Base-by-base conservation (phyloP, 2,888 invertebrate genomes). In the Xestoiulus laeticollis region DNA sequence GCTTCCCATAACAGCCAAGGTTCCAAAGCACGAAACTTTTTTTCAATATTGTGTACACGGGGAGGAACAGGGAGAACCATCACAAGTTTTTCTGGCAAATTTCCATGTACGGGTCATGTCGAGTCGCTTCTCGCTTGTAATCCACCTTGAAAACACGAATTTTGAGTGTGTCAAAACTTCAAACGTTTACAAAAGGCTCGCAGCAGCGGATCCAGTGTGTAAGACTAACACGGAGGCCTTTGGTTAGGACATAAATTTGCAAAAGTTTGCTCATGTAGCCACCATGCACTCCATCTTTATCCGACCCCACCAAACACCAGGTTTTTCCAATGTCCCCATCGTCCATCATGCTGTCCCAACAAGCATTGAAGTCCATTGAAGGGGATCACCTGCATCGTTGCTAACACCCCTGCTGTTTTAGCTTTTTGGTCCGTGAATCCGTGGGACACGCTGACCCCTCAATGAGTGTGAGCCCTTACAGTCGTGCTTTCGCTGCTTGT, bases 351-450 rank as follows among this genome's bases (percentile, higher is more conserved):
- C 86, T 86, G 86, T 86, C 86, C 59, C 38, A 43, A 83, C 83
- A 83, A 83, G 32, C 33, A 83, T 83, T 83, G 83, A 83, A 83
- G 83, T 83, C 32, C 83, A 33, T 83, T 83, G 30, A 83, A 33
- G 43, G 85, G 43, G 38, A 85, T 85, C 85, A 85, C 85, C 85
- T 85, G 85, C 85, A 38, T 85, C 33, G 32, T 22, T 59, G 32
- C 86, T 86, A 86, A 86, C 32, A 44, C 59, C 86, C 86, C 86
- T 86, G 86, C 86, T 86, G 86, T 86, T 86, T 86, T 86, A 86
- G 86, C 86, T 86, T 86, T 86, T 86, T 86, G 53, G 86, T 16
- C 86, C 86, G 59, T 53, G 59, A 86, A 53, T 86, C 33, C 83
- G 33, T 33, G 33, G 83, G 33, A 83, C 83, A 33, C 83, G 83